Base-by-base conservation (phyloP, 2,797 vertebrate genomes). In the Malacoctenus gilli region DNA sequence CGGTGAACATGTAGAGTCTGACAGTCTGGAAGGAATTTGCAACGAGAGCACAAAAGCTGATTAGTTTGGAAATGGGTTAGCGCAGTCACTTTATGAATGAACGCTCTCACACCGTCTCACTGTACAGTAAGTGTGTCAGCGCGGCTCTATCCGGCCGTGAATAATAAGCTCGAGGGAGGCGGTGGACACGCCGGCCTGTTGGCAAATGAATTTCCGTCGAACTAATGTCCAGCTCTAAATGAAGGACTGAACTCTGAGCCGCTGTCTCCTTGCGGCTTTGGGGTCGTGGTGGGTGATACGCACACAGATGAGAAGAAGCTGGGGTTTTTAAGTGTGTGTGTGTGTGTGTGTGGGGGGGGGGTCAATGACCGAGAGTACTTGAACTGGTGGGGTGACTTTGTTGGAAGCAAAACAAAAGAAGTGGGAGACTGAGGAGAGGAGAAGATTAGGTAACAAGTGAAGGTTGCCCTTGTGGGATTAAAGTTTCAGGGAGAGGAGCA, bases 301-400 rank as follows among this genome's bases (percentile, higher is more conserved):
- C 72, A 83, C 75, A 77, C 73, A 77, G 79, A 85, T 74, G 65
- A 77, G 68, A 40, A 15, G 49, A 48, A 71, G 51, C 43, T 18
- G 28, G 34, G 58, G 23, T 61, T 72, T 56, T 21, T n/a, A n/a
- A n/a, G n/a, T n/a, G n/a, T n/a, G n/a, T n/a, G n/a, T n/a, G n/a
- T n/a, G n/a, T n/a, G n/a, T n/a, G n/a, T n/a, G n/a, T n/a, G n/a
- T n/a, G n/a, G n/a, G n/a, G 59, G 59, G 53, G 11, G 48, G 85
- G 84, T 83, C 77, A 82, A 43, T 46, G 72, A 62, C 80, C 72
- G 59, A 28, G 41, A 82, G 71, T 75, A 67, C 43, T 42, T 13
- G 43, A 21, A 23, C 40, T 22, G 41, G 72, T 80, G 62, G 71
- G 66, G 72, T 78, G 78, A 84, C 56, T 68, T 71, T 57, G 50